These are phyloP conservation scores for Notospermus geniculatus DNA, from an alignment of 1,140 invertebrate genomes.

Conservation along the genomic window DNA sequence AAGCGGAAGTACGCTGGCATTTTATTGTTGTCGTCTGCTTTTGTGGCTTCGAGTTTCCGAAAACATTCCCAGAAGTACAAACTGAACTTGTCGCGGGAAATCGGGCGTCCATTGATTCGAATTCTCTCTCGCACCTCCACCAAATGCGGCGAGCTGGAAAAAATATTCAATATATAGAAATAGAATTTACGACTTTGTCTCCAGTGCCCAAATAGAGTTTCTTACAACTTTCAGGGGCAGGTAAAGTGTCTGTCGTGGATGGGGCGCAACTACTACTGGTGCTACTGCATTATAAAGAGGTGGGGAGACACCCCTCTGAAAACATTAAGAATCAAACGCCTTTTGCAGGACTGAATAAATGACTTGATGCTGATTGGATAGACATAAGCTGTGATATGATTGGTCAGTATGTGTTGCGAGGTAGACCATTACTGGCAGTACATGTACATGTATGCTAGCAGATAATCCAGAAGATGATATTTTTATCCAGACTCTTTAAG, in stretches of 20 bases:
- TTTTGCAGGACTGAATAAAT: too few species aligned
- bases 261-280: too few species aligned
- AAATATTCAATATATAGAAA: conserved; percentile 5
- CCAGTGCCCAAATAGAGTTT: not conserved
- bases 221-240: too few species aligned
- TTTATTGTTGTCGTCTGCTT: conserved; percentile 43
- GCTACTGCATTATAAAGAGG: not conserved
- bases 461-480: too few species aligned
- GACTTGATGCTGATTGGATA: too few species aligned
- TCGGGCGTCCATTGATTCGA: conserved; percentile 77
- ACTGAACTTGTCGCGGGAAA: conserved; percentile 73
- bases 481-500: too few species aligned
- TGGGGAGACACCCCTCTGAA: too few species aligned
- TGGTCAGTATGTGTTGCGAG: too few species aligned
- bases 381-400: too few species aligned
- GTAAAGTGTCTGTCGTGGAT: not conserved
- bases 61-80: conserved; percentile 83
- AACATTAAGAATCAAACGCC: too few species aligned
- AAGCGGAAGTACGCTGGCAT: conserved; percentile 96
- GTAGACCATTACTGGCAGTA: too few species aligned
- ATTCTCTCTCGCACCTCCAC: conserved; percentile 90
- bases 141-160: conserved; percentile 86
- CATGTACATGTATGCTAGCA: too few species aligned
- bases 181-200: conserved; percentile 6
- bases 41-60: conserved; percentile 60